Evolutionary conservation across 2,888 invertebrate species (phyloP).

Genomic region (Peribatodes rhomboidaria): DNA sequence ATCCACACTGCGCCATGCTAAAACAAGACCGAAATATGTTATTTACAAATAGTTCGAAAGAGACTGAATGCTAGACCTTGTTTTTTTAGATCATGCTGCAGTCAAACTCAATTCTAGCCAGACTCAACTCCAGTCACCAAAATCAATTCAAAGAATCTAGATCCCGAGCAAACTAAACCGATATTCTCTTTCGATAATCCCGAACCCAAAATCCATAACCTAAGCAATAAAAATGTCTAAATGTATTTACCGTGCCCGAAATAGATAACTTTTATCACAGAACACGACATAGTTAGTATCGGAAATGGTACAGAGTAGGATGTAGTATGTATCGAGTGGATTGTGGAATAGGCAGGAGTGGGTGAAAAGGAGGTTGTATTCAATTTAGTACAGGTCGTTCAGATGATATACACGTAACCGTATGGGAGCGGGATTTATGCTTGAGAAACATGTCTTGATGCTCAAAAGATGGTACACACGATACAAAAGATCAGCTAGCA

Average conservation of each 20-base stretch:
- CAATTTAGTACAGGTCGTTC: conserved; percentile 72
- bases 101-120: too few relatives aligned
- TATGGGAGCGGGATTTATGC: conserved; percentile 64
- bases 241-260: conserved; percentile 42
- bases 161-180: conserved; percentile 19
- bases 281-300: conserved; percentile 4
- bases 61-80: too few relatives aligned
- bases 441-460: conserved; percentile 53
- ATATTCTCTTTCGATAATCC: conserved; percentile 37
- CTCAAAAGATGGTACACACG: conserved; percentile 42
- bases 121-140: neutral
- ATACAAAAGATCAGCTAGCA: neutral
- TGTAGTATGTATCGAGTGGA: conserved; percentile 15
- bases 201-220: conserved; percentile 40
- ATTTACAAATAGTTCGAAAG: too few relatives aligned
- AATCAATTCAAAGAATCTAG: conserved; percentile 15
- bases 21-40: too few relatives aligned
- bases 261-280: conserved; percentile 38
- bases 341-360: conserved; percentile 37
- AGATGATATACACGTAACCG: conserved; percentile 67
- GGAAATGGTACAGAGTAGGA: conserved; percentile 17
- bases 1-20: too few relatives aligned
- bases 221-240: conserved; percentile 44
- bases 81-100: too few relatives aligned
- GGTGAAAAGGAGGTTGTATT: conserved; percentile 56